Percentiles rank a stretch among this genome's conserved stretches.
Evolutionary conservation across 2,113 vertebrate species (phyloP).

Genomic region (Varanus komodoensis): DNA sequence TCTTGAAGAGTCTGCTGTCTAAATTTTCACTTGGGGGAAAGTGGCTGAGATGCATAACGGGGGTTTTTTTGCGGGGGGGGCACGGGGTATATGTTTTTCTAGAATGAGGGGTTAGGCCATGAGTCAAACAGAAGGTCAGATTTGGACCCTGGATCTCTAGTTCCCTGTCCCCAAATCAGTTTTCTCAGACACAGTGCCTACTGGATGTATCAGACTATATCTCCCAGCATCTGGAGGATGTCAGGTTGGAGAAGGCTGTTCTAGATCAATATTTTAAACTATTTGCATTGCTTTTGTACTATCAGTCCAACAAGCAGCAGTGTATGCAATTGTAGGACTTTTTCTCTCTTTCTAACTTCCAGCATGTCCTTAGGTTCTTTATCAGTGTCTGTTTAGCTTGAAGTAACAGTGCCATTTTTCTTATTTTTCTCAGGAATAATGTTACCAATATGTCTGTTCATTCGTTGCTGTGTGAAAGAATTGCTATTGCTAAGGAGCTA

Average conservation of each 20-base stretch:
- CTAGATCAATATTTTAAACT: not conserved
- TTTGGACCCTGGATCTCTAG: not conserved
- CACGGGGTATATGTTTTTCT: no score
- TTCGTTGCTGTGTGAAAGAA: constrained; percentile 84
- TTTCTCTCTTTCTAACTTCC: no score
- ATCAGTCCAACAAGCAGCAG: not conserved
- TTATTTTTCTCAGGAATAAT: constrained; percentile 80
- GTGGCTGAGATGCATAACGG: no score
- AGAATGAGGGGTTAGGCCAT: not conserved
- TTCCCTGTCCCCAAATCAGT: not conserved
- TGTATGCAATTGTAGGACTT: not conserved
- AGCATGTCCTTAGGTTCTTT: not conserved
- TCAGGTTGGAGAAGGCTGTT: not conserved
- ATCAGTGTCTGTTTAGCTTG: not conserved
- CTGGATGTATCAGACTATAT: not conserved
- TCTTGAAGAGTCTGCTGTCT: not conserved
- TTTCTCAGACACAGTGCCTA: no score
- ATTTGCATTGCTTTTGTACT: not conserved
- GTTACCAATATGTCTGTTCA: constrained; percentile 87
- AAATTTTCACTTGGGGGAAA: not conserved
- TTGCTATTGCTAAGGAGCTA: constrained; percentile 85
- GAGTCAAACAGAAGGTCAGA: no score
- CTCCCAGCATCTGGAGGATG: not conserved
- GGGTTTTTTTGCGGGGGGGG: no score
- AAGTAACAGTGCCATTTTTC: constrained; percentile 34